phyloP scores from a whole-genome alignment of 2,113 vertebrate species.

The Catagonus wagneri region DNA sequence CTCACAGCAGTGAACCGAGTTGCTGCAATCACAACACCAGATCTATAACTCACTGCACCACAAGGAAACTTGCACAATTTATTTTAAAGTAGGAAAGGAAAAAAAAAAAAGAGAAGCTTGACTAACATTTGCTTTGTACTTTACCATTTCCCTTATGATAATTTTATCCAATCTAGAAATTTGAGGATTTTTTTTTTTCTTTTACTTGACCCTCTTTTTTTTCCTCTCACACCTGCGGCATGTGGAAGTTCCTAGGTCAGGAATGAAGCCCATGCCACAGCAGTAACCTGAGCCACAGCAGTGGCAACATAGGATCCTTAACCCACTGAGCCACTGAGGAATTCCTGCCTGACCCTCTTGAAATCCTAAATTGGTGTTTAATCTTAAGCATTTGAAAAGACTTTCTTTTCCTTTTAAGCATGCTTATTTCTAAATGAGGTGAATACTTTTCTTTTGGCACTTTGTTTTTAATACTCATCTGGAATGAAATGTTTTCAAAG shows the following conservation, averaged over 20 bases:
- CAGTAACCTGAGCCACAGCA: no score
- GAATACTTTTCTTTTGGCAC: constrained; percentile 7
- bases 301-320: no score
- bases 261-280: no score
- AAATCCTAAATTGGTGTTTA: background rate
- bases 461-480: constrained; percentile 3
- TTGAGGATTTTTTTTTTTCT: background rate
- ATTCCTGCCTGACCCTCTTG: background rate
- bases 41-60: no score
- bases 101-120: background rate
- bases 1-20: no score
- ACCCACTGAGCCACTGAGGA: no score
- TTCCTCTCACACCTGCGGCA: no score
- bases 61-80: background rate
- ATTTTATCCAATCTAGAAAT: background rate
- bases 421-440: constrained; percentile 10
- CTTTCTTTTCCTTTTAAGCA: constrained; percentile 40
- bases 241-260: no score
- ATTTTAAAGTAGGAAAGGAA: background rate
- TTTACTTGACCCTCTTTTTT: no score
- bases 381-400: background rate
- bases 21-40: no score
- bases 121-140: background rate
- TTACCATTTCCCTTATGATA: background rate
- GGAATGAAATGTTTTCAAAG: background rate